phyloP scores from a whole-genome alignment of 92 coral and sea anemone species.

The Micromussa lordhowensis region DNA sequence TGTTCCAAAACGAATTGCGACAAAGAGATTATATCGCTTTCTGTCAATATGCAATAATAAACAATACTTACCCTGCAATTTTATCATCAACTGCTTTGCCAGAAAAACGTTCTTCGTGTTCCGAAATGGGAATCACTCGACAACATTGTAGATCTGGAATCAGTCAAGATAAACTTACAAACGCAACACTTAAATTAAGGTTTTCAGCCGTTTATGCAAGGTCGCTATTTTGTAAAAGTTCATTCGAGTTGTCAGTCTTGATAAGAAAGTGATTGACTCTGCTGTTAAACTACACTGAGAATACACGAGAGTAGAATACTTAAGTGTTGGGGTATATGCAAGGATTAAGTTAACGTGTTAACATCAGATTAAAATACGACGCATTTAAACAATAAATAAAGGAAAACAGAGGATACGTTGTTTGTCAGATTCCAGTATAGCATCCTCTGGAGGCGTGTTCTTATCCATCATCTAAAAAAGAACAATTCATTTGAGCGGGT shows the following conservation, averaged over 20 bases:
- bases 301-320: too few relatives aligned
- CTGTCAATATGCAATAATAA: background rate
- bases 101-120: conserved; percentile 68
- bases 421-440: conserved; percentile 76
- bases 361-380: background rate
- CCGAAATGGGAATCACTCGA: conserved; percentile 84
- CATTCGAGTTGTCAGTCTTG: background rate
- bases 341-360: background rate
- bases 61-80: conserved; percentile 74
- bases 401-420: conserved; percentile 84
- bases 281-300: background rate
- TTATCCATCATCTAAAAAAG: conserved; percentile 86
- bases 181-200: background rate
- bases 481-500: background rate
- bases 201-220: background rate
- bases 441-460: conserved; percentile 89
- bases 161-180: conserved; percentile 49
- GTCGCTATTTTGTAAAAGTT: background rate
- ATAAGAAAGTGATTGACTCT: background rate
- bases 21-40: background rate
- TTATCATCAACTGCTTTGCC: conserved; percentile 82
- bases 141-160: conserved; percentile 84
- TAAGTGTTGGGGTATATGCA: too few relatives aligned
- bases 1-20: too few relatives aligned
- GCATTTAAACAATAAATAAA: background rate